Conservation (phyloP, 2,797 vertebrate genomes). For the Lithobates pipiens region DNA sequence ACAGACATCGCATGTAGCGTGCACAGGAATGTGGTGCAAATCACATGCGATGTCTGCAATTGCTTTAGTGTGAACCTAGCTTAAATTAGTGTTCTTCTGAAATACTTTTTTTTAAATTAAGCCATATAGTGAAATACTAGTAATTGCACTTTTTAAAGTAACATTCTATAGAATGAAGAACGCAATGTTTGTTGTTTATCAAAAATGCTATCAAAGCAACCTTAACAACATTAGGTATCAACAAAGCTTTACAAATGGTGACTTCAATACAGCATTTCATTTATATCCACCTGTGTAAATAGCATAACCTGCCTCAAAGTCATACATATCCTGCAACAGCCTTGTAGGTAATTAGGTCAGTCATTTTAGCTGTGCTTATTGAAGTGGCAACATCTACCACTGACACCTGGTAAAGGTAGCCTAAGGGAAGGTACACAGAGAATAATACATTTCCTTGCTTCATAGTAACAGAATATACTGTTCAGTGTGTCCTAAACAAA, state of each 20-base stretch:
- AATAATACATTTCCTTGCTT: not conserved
- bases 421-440: not conserved
- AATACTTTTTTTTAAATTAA: too few relatives aligned
- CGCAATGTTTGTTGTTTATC: not conserved
- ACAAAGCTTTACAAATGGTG: not conserved
- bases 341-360: slow-evolving; percentile 16
- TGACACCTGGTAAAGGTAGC: slow-evolving; percentile 8
- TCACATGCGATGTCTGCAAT: too few relatives aligned
- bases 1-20: too few relatives aligned
- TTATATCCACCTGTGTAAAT: not conserved
- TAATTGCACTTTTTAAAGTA: not conserved
- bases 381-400: slow-evolving; percentile 11
- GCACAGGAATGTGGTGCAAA: too few relatives aligned
- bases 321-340: slow-evolving; percentile 12
- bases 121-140: not conserved
- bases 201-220: not conserved
- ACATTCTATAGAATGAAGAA: not conserved
- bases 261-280: not conserved
- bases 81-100: too few relatives aligned
- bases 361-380: slow-evolving; percentile 19
- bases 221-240: not conserved
- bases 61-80: too few relatives aligned
- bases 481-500: not conserved
- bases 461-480: not conserved
- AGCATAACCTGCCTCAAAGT: slow-evolving; percentile 14